These are phyloP conservation scores for Cosmorhoe ocellata DNA, from an alignment of 2,888 invertebrate species.

Conservation along the genomic window DNA sequence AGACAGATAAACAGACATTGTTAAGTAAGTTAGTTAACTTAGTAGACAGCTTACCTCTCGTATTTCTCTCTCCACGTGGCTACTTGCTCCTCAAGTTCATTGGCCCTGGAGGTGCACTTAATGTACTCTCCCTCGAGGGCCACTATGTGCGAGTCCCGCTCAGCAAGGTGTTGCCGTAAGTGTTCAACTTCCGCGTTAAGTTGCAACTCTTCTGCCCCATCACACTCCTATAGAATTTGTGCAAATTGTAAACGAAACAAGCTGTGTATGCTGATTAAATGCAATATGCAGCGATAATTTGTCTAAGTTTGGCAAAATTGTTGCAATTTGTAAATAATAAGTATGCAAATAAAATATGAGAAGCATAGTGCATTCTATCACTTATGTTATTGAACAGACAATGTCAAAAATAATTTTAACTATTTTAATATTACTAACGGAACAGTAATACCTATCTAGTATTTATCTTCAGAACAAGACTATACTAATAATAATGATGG, in stretches of 20 bases:
- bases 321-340: slow-evolving; percentile 34
- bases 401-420: background rate
- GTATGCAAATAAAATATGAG: slow-evolving; percentile 44
- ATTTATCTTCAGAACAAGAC: slow-evolving; percentile 7
- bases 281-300: slow-evolving; percentile 17
- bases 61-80: slow-evolving; percentile 96
- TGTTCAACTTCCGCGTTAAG: slow-evolving; percentile 94
- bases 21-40: too few species aligned
- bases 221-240: slow-evolving; percentile 69
- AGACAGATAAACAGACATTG: too few species aligned
- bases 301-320: slow-evolving; percentile 17
- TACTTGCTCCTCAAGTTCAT: slow-evolving; percentile 91
- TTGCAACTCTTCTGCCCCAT: slow-evolving; percentile 80
- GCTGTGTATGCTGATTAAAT: slow-evolving; percentile 39
- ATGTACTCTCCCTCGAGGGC: slow-evolving; percentile 94
- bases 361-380: slow-evolving; percentile 55
- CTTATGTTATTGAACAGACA: slow-evolving; percentile 17
- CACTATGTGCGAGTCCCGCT: slow-evolving; percentile 91
- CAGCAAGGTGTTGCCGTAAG: slow-evolving; percentile 90
- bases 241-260: slow-evolving; percentile 61
- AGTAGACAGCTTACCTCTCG: slow-evolving; percentile 81
- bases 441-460: slow-evolving; percentile 19
- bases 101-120: slow-evolving; percentile 89
- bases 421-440: background rate
- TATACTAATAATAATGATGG: slow-evolving; percentile 14